Conservation (phyloP, 2,888 invertebrate species). For the Suillia variegata region DNA sequence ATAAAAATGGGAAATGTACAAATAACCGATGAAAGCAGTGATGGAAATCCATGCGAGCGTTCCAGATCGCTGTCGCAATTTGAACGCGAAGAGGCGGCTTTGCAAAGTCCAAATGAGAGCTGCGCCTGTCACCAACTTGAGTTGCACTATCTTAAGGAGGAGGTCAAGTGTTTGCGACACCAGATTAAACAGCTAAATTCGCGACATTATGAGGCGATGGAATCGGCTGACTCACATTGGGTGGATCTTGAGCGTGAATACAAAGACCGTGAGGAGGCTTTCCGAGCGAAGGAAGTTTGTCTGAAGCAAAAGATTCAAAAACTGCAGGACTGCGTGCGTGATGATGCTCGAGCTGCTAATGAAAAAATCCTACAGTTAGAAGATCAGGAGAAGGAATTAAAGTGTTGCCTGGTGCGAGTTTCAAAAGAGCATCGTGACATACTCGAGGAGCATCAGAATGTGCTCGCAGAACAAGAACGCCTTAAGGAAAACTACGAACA, state of each 20-base stretch:
- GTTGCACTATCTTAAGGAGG: conserved; percentile 47
- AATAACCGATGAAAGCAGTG: neutral
- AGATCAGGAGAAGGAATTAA: conserved; percentile 66
- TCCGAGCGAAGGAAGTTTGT: conserved; percentile 60
- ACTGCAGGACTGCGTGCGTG: conserved; percentile 64
- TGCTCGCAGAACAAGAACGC: conserved; percentile 62
- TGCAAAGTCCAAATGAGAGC: conserved; percentile 7
- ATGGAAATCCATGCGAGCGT: neutral
- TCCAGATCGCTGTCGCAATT: neutral
- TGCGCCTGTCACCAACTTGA: conserved; percentile 27
- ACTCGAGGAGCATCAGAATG: conserved; percentile 61
- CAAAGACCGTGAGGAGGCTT: conserved; percentile 66
- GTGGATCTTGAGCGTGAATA: conserved; percentile 71
- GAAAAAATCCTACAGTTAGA: conserved; percentile 66
- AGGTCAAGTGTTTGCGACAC: conserved; percentile 50
- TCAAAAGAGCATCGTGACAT: conserved; percentile 65
- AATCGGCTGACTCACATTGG: conserved; percentile 75
- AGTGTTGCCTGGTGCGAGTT: conserved; percentile 64
- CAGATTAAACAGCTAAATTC: conserved; percentile 67
- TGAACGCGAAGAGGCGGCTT: neutral
- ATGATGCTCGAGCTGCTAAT: conserved; percentile 63
- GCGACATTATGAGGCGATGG: conserved; percentile 73
- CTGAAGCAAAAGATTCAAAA: conserved; percentile 66
- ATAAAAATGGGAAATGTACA: conserved; percentile 39
- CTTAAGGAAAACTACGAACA: conserved; percentile 64